A percentile compares a stretch with the other conserved stretches of the same genome.
These are phyloP conservation scores for Chirona hameri DNA, from an alignment of 2,888 invertebrate genomes.

Conservation along the genomic window DNA sequence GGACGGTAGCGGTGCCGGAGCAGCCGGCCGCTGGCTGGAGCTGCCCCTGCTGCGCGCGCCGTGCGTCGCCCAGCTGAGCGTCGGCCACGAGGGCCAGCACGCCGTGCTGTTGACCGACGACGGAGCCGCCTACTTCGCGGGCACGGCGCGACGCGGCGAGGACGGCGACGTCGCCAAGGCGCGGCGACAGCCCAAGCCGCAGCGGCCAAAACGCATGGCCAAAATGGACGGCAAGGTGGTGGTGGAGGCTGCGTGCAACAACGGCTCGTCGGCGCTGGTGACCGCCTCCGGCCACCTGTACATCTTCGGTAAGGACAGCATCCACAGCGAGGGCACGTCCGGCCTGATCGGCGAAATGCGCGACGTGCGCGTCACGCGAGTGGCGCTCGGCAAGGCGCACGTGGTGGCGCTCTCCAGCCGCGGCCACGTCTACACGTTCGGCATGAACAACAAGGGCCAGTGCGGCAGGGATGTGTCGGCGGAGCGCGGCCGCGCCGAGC, in stretches of 20 bases:
- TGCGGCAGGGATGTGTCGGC: constrained; percentile 75
- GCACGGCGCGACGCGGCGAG: constrained; percentile 85
- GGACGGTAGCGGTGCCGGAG: background rate
- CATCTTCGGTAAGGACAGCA: constrained; percentile 92
- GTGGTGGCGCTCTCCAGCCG: constrained; percentile 81
- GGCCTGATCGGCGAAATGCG: constrained; percentile 71
- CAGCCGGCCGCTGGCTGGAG: constrained; percentile 47
- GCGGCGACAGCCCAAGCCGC: constrained; percentile 79
- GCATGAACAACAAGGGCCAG: constrained; percentile 96
- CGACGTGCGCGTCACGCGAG: constrained; percentile 64
- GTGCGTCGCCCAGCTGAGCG: constrained; percentile 70
- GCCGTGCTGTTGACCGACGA: constrained; percentile 87
- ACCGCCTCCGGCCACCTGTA: constrained; percentile 83
- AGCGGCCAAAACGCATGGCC: constrained; percentile 86
- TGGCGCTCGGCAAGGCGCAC: constrained; percentile 92
- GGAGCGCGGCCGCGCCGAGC: constrained; percentile 31
- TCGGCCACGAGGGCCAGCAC: constrained; percentile 92
- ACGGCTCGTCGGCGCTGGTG: constrained; percentile 88
- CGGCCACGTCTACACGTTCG: constrained; percentile 91
- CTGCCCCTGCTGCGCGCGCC: constrained; percentile 65
- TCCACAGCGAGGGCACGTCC: constrained; percentile 69
- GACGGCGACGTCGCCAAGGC: constrained; percentile 70
- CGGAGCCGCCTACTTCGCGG: constrained; percentile 81
- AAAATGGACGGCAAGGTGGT: constrained; percentile 83
- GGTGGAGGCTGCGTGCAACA: constrained; percentile 83